phyloP scores from a whole-genome alignment of 2,113 vertebrate genomes.

The Dendropsophus ebraccatus region DNA sequence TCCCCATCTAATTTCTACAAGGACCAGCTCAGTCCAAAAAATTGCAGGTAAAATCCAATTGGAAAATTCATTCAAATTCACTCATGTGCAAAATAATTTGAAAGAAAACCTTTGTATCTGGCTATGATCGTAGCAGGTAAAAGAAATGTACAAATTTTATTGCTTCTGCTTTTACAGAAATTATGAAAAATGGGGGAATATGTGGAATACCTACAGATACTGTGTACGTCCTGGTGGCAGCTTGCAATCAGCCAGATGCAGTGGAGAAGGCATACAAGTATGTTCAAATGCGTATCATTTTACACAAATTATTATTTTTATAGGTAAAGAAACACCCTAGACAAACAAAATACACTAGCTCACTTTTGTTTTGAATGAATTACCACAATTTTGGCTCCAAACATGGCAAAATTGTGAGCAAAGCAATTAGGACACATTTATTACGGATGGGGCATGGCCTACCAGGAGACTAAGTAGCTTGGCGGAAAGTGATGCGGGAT shows the following conservation, averaged over 20 bases:
- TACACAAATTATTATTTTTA: too few species aligned
- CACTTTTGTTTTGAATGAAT: too few species aligned
- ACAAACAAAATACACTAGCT: too few species aligned
- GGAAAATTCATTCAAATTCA: background rate
- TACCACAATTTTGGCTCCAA: too few species aligned
- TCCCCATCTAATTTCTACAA: conserved; percentile 80
- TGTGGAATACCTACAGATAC: conserved; percentile 90
- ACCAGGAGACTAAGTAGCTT: too few species aligned
- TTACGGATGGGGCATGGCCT: too few species aligned
- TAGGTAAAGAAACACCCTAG: background rate
- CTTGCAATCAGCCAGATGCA: conserved; percentile 83
- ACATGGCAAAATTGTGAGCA: too few species aligned
- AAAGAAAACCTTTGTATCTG: too few species aligned
- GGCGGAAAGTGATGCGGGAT: too few species aligned
- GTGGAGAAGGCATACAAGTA: conserved; percentile 86
- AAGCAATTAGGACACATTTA: too few species aligned
- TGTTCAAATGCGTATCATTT: conserved; percentile 56
- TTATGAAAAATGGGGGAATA: conserved; percentile 85
- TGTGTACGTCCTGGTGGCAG: conserved; percentile 87
- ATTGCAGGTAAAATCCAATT: conserved; percentile 79
- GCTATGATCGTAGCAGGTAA: too few species aligned
- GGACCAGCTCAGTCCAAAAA: conserved; percentile 80
- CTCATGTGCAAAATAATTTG: background rate
- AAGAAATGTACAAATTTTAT: background rate
- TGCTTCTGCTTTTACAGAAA: conserved; percentile 71